phyloP scores from a whole-genome alignment of 2,113 vertebrate species.

The Antechinus stuartii region DNA sequence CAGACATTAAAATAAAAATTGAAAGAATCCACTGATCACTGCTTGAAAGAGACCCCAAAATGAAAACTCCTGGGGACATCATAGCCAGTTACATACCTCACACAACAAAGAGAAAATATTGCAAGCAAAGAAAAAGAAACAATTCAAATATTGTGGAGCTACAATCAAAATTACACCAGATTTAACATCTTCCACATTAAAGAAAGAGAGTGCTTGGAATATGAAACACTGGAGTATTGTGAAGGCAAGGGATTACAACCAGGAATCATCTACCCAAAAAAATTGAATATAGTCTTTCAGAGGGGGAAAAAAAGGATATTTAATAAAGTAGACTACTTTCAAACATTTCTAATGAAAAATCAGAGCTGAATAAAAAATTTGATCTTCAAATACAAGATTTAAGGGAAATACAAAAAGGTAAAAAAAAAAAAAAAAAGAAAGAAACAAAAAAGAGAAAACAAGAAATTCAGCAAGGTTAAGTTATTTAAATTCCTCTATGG shows the following conservation, averaged over 20 bases:
- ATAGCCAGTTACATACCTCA: neutral
- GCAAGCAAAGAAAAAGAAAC: neutral
- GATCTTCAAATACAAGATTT: neutral
- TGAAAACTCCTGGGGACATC: neutral
- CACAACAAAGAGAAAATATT: neutral
- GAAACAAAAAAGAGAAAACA: neutral
- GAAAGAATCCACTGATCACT: neutral
- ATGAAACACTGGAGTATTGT: neutral
- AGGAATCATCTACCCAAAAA: neutral
- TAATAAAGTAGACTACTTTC: neutral
- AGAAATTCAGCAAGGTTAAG: neutral
- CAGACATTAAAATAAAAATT: no score
- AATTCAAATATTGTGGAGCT: neutral
- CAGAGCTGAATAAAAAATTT: neutral
- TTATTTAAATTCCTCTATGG: neutral
- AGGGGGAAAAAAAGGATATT: neutral
- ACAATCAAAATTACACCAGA: neutral
- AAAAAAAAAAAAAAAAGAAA: neutral
- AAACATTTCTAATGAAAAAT: neutral
- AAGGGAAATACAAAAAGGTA: neutral
- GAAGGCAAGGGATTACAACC: neutral
- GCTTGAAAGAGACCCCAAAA: neutral
- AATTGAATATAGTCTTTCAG: neutral
- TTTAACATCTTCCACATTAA: neutral
- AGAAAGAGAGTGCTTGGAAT: neutral